phyloP scores from a whole-genome alignment of 2,888 invertebrate genomes.

The Drosophila recens region DNA sequence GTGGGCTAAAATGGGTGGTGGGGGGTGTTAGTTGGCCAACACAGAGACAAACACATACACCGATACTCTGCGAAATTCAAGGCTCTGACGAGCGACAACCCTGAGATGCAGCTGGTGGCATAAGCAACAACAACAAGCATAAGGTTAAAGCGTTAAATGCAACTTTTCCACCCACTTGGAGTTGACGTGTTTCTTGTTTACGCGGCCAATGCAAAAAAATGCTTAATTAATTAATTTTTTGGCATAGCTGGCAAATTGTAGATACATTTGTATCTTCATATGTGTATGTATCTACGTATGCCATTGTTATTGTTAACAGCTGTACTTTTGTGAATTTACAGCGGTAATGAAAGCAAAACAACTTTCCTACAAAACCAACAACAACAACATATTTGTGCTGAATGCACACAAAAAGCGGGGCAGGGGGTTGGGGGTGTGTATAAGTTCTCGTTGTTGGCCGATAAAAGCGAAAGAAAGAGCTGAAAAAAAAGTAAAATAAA shows the following conservation, averaged over 20 bases:
- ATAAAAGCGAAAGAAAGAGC: constrained; percentile 2
- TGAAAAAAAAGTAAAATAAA: constrained; percentile 34
- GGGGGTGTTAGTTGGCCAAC: not conserved
- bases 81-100: constrained; percentile 6
- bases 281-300: too few species aligned
- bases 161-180: constrained; percentile 20
- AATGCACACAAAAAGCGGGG: constrained; percentile 14
- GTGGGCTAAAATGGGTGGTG: not conserved
- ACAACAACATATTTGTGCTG: constrained; percentile 19
- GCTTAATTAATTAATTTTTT: constrained; percentile 71
- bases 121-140: not conserved
- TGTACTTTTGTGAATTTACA: constrained; percentile 74
- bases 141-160: constrained; percentile 14
- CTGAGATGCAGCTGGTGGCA: constrained; percentile 19
- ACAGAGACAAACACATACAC: not conserved
- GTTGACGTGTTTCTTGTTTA: constrained; percentile 21
- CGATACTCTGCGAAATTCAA: constrained; percentile 3
- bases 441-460: constrained; percentile 15
- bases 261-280: not conserved
- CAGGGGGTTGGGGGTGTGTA: not conserved
- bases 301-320: constrained; percentile 76
- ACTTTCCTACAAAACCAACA: constrained; percentile 19
- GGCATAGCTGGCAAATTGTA: constrained; percentile 42
- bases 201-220: constrained; percentile 54
- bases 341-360: constrained; percentile 53